Evolutionary conservation across 53 echinoderm and acorn worm species (phyloP), one percentile per base, ranked within the genome.

Genomic region (Luidia sarsii): DNA sequence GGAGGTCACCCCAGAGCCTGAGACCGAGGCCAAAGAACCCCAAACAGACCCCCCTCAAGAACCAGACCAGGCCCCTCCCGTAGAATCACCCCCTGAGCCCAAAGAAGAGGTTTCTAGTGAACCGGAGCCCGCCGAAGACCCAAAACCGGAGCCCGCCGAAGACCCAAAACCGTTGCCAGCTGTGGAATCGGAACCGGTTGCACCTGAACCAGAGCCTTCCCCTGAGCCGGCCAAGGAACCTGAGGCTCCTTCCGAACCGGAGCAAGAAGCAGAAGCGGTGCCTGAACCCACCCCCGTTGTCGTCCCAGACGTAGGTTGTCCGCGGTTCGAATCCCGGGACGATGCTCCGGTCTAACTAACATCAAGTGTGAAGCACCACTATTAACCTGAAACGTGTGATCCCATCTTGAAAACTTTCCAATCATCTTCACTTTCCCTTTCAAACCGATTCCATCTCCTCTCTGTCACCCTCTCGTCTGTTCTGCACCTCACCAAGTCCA

Each of bases 61-160:
- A 41, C 64, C 77, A 30, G 73, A 63, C 86, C 6, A 66, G n/a
- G n/a, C n/a, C n/a, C n/a, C 33, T 13, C 54, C 57, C 15, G 91
- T 71, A 52, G 18, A 52, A 52, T 11, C 20, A 18, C 86, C 87
- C 50, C 92, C 88, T 39, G 67, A 67, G 34, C 38, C 64, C 25
- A 65, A 70, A 24, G 27, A 68, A 18, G 80, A 59, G 64, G 68
- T 65, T 9, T 65, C 36, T n/a, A 24, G 36, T 33, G 86, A 86
- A 56, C 82, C 71, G 18, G 71, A 75, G 24, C 73, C 43, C 25
- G 43, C 51, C 23, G 72, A 75, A 11, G 77, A 89, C 38, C 82
- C 80, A 5, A 83, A 88, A 48, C 94, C 90, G n/a, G 90, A 94
- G 48, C 85, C 82, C n/a, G n/a, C 53, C 20, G 43, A 32, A 23